These are phyloP conservation scores for Myotis daubentonii DNA, from an alignment of 2,797 vertebrate species.

Conservation along the genomic window DNA sequence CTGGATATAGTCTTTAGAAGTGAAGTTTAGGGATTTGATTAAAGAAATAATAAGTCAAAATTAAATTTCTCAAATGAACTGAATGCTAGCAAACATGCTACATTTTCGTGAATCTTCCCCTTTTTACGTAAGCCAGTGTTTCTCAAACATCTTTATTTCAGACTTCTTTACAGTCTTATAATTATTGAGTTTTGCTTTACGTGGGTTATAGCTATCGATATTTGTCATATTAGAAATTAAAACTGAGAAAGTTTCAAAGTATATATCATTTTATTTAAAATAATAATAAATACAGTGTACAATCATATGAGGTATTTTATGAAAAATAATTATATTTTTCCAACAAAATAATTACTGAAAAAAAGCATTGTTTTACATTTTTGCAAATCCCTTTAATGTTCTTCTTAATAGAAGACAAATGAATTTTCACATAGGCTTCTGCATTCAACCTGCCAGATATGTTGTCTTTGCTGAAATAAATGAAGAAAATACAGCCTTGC, in stretches of 20 bases:
- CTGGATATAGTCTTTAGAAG: not conserved
- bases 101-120: not conserved
- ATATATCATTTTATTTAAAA: not conserved
- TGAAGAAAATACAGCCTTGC: constrained; percentile 12
- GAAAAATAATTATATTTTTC: not conserved
- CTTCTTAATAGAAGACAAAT: not conserved
- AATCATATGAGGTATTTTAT: not conserved
- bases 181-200: constrained; percentile 10
- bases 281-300: not conserved
- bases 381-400: constrained; percentile 14
- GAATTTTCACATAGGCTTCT: not conserved
- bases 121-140: not conserved
- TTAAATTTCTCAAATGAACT: constrained; percentile 21
- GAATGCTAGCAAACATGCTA: not conserved
- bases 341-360: not conserved
- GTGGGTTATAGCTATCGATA: not conserved
- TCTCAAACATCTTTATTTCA: not conserved
- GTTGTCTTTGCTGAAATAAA: not conserved
- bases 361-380: not conserved
- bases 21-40: not conserved
- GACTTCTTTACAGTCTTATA: not conserved
- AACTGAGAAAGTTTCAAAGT: not conserved
- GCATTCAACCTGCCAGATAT: not conserved
- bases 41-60: not conserved
- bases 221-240: constrained; percentile 16